A percentile compares a stretch with the other conserved stretches of the same genome.
Conservation (phyloP, 1,140 invertebrate genomes). For the Colletes latitarsis region DNA sequence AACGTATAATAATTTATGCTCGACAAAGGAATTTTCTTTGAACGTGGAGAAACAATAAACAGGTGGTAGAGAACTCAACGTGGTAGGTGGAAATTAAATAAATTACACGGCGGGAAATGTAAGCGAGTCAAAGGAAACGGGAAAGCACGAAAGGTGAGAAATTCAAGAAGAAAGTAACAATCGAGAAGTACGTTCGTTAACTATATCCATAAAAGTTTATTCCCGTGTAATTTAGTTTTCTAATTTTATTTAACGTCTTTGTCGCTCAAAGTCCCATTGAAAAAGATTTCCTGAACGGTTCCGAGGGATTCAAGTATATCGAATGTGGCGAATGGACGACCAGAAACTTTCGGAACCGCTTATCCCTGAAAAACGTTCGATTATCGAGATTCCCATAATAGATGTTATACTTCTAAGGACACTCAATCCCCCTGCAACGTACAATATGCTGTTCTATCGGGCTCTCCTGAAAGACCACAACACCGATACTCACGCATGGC, state of each 20-base stretch:
- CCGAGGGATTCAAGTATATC: too few relatives aligned
- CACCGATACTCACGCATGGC: not conserved
- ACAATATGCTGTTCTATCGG: slow-evolving; percentile 9
- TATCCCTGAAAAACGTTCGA: slow-evolving; percentile 26
- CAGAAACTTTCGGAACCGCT: not conserved
- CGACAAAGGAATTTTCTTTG: not conserved
- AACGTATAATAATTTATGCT: not conserved
- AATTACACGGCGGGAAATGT: not conserved
- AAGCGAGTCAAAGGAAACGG: not conserved
- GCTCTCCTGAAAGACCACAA: slow-evolving; percentile 1
- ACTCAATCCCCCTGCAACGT: slow-evolving; percentile 5
- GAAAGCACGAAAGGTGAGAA: not conserved
- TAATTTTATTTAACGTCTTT: too few relatives aligned
- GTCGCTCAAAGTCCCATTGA: too few relatives aligned
- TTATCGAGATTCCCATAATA: slow-evolving; percentile 46
- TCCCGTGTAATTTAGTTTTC: too few relatives aligned
- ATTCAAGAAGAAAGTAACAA: not conserved
- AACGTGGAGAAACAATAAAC: too few relatives aligned
- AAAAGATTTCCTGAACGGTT: too few relatives aligned
- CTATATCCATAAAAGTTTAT: too few relatives aligned
- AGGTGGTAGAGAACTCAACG: not conserved
- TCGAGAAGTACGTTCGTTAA: not conserved
- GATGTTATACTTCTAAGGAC: slow-evolving; percentile 34
- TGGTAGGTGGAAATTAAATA: not conserved
- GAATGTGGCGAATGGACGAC: not conserved